phyloP scores from a whole-genome alignment of 2,797 vertebrate species.

The Cheracebus regulus region DNA sequence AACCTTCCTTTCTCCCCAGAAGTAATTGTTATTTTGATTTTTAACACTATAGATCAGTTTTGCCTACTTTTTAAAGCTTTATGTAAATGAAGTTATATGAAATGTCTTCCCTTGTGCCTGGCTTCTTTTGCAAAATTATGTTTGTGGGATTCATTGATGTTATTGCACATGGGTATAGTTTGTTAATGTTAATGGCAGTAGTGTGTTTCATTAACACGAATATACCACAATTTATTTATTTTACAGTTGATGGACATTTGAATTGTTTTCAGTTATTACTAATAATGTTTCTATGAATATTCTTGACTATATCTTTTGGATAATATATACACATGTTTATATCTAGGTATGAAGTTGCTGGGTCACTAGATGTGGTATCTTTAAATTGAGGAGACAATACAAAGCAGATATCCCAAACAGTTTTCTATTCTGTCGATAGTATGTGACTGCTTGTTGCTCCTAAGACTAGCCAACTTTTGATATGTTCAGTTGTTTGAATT shows the following conservation, averaged over 20 bases:
- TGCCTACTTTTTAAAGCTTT: neutral
- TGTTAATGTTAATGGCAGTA: neutral
- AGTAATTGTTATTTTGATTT: neutral
- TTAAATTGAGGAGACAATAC: neutral
- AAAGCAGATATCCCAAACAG: neutral
- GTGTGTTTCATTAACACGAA: neutral
- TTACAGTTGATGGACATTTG: neutral
- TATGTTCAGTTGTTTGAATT: slow-evolving; percentile 10
- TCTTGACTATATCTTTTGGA: neutral
- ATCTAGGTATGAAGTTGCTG: neutral
- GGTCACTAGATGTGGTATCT: neutral
- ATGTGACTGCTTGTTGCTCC: neutral
- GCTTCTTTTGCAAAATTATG: neutral
- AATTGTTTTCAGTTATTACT: neutral
- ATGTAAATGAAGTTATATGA: neutral
- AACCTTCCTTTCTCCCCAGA: too few relatives aligned
- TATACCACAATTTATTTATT: neutral
- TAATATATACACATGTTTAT: neutral
- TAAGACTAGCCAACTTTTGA: neutral
- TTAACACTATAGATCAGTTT: neutral
- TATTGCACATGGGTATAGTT: neutral
- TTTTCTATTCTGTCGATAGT: neutral
- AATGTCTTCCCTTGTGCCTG: neutral
- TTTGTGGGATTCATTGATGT: neutral
- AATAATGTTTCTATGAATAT: neutral